Base-by-base conservation (phyloP, 2,888 invertebrate genomes). In the Portevinia maculata region DNA sequence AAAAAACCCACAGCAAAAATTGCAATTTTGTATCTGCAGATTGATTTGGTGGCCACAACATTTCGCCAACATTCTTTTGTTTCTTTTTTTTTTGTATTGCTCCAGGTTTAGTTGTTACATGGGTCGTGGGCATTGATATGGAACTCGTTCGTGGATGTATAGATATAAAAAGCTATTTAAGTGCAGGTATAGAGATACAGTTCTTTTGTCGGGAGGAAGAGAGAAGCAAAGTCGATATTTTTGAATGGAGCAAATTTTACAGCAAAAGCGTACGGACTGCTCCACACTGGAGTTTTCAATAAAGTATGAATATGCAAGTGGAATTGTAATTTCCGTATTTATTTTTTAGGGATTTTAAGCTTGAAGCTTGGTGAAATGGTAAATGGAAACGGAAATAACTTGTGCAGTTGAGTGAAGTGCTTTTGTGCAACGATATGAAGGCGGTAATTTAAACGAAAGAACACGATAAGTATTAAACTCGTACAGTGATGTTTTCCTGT, bases 21-120 rank as follows among this genome's bases (percentile, higher is more conserved):
- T 78, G 78, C 71, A 78, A 73, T 83, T 78, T 83, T 67, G 67
- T 83, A 83, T 83, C 76, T 73, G 71, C 62, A 83, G 83, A 83
- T 83, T 83, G 83, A 83, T 78, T 83, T 78, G 83, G 71, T 83
- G 76, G 76, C 44, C 65, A 60, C 71, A 64, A 75, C 69, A 64
- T 69, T 62, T 32, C 55, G 69, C 65, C 59, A 67, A 48, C 53
- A 41, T 44, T 55, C 34, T 32, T 50, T 19, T n/a, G 44, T 1
- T 17, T 19, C 48, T 62, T 62, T 34, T 24, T 53, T 37, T 32
- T 19, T 57, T 24, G 15, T 17, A 1, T 39, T 59, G 13, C 46
- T 55, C 24, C 24, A 24, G 37, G 60, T 48, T 28, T 67, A 60
- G 67, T 79, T 73, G 79, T 74, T 34, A 62, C 50, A n/a, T n/a